Evolutionary conservation across 2,797 vertebrate genomes (phyloP).

Genomic region (Graptemys geographica): DNA sequence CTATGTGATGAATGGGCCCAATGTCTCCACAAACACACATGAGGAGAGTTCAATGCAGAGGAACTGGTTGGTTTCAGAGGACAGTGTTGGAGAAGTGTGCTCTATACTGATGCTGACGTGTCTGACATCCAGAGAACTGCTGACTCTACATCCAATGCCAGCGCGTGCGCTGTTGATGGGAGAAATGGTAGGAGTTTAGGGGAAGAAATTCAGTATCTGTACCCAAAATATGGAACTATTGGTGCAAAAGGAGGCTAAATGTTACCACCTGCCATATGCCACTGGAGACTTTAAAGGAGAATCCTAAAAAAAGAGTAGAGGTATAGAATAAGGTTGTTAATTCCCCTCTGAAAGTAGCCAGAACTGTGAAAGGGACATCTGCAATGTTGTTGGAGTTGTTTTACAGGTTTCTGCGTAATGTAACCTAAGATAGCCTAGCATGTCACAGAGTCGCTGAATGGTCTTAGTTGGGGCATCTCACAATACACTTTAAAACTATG

Average conservation of each 20-base stretch:
- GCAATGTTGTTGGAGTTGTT: neutral
- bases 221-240: neutral
- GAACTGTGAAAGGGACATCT: neutral
- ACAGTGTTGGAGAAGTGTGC: neutral
- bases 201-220: neutral
- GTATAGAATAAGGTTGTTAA: neutral
- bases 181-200: constrained; percentile 3
- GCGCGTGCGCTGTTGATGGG: neutral
- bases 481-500: neutral
- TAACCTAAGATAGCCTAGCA: neutral
- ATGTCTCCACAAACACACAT: neutral
- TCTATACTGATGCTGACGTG: neutral
- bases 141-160: neutral
- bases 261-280: neutral
- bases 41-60: neutral
- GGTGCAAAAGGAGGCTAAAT: neutral
- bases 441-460: neutral
- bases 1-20: accelerated
- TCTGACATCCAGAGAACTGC: constrained; percentile 14
- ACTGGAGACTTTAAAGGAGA: neutral
- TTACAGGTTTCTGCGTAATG: neutral
- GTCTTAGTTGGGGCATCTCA: neutral
- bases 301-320: neutral
- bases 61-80: neutral
- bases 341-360: neutral